Percentiles rank a stretch among this genome's conserved stretches.
Conservation (phyloP, 2,113 vertebrate species). For the Callospermophilus lateralis region DNA sequence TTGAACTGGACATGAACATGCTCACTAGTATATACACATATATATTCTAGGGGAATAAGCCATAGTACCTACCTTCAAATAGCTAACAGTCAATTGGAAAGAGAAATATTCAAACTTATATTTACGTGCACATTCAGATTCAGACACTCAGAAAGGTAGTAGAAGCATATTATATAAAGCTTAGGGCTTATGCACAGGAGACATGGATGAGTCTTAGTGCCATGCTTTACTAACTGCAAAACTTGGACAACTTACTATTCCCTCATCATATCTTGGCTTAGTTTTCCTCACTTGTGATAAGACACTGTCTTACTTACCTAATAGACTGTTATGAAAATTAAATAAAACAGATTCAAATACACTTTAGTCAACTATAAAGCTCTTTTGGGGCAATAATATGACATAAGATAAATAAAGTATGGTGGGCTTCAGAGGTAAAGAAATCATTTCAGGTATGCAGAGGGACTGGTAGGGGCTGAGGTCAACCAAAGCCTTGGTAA, state of each 20-base stretch:
- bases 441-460: conserved; percentile 17
- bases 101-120: conserved; percentile 35
- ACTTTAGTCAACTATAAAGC: conserved; percentile 24
- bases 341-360: conserved; percentile 62
- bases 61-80: not conserved
- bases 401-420: not conserved
- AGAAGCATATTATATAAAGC: not conserved
- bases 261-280: conserved; percentile 42
- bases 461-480: not conserved
- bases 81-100: not conserved
- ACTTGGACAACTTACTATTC: not conserved
- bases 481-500: not conserved
- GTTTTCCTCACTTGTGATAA: conserved; percentile 51
- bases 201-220: not conserved
- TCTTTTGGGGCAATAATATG: not conserved
- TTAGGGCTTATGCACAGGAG: not conserved
- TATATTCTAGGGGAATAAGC: not conserved
- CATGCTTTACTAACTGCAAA: not conserved
- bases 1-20: not conserved
- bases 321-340: not conserved
- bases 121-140: conserved; percentile 11
- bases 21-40: not conserved
- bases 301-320: not conserved
- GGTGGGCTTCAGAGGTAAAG: not conserved
- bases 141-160: not conserved